Evolutionary conservation across 2,888 invertebrate species (phyloP).

Genomic region (Selenia dentaria): DNA sequence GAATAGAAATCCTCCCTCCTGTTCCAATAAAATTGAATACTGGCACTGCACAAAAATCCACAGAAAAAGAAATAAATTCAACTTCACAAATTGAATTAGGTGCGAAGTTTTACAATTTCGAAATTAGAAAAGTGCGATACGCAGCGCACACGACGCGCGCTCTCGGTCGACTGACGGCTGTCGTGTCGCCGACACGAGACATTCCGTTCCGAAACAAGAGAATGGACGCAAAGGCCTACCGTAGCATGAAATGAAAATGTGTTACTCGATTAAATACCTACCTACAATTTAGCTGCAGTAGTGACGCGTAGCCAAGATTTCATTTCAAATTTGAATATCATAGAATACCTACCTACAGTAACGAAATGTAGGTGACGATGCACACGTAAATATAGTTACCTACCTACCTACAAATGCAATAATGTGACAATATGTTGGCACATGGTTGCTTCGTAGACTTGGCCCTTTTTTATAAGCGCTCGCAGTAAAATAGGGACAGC

Average conservation of each 20-base stretch:
- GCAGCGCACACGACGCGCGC: conserved; percentile 37
- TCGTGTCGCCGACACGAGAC: conserved; percentile 4
- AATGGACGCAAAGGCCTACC: conserved; percentile 6
- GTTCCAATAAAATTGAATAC: conserved; percentile 20
- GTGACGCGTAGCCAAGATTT: too few relatives aligned
- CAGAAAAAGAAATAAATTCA: conserved; percentile 23
- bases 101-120: conserved; percentile 23
- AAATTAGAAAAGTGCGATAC: conserved; percentile 26
- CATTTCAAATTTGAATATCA: too few relatives aligned
- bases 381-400: too few relatives aligned
- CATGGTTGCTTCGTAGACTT: too few relatives aligned
- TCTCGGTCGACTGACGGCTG: conserved; percentile 35
- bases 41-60: conserved; percentile 33
- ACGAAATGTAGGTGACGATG: too few relatives aligned
- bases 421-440: too few relatives aligned
- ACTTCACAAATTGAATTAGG: conserved; percentile 24
- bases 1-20: conserved; percentile 21
- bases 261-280: background rate
- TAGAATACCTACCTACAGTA: too few relatives aligned
- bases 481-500: too few relatives aligned
- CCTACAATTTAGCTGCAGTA: too few relatives aligned
- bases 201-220: conserved; percentile 14
- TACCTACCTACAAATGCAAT: too few relatives aligned
- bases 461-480: too few relatives aligned
- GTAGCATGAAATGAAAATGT: background rate